These are phyloP conservation scores for Megatriorchis doriae DNA, from an alignment of 2,113 vertebrate species.

Conservation along the genomic window DNA sequence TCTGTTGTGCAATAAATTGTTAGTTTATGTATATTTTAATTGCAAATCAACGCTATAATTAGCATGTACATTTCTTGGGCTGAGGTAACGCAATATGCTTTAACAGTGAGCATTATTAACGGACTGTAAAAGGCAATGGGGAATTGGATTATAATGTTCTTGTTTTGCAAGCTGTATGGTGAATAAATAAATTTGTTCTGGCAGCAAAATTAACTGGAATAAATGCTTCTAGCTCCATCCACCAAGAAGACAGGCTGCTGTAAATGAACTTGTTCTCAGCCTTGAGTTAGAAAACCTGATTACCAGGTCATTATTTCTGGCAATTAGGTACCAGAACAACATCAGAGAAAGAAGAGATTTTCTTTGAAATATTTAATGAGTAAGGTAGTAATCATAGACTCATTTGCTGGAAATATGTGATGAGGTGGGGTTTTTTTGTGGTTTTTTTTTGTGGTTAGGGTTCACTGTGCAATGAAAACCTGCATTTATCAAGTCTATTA, in stretches of 20 bases:
- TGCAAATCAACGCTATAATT: background rate
- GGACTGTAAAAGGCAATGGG: slow-evolving; percentile 32
- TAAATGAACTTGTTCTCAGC: background rate
- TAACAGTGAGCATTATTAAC: background rate
- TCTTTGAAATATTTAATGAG: slow-evolving; percentile 22
- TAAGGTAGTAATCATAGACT: background rate
- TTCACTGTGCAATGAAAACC: background rate
- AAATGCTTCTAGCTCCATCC: background rate
- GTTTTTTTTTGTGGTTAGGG: background rate
- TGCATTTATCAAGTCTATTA: background rate
- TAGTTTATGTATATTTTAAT: slow-evolving; percentile 4
- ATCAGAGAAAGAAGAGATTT: background rate
- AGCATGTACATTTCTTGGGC: background rate
- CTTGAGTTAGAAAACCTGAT: background rate
- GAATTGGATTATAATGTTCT: slow-evolving; percentile 22
- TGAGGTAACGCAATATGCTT: background rate
- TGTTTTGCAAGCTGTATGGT: slow-evolving; percentile 45
- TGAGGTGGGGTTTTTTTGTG: background rate
- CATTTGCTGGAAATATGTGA: background rate
- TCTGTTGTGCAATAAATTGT: background rate
- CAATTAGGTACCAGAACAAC: slow-evolving; percentile 16
- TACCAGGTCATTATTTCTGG: slow-evolving; percentile 23
- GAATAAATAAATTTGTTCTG: slow-evolving; percentile 32
- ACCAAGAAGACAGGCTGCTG: background rate
- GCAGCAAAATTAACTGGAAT: slow-evolving; percentile 37